These are phyloP conservation scores for Empis livida DNA, from an alignment of 2,888 invertebrate genomes.

Conservation along the genomic window DNA sequence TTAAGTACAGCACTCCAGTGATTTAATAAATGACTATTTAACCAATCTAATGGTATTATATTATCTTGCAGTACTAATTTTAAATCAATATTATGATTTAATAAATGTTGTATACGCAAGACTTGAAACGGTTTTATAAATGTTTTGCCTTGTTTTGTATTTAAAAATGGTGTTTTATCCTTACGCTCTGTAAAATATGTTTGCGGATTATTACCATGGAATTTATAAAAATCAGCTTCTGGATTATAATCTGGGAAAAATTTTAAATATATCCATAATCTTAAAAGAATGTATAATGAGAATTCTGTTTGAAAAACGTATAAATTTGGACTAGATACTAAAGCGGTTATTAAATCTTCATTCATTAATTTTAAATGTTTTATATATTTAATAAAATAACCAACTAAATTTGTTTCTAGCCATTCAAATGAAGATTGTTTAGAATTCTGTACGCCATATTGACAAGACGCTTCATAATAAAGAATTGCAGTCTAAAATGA, in stretches of 20 bases:
- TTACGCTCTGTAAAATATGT: conserved; percentile 25
- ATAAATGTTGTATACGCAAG: conserved; percentile 52
- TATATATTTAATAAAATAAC: conserved; percentile 43
- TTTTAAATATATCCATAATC: conserved; percentile 53
- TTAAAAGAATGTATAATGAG: conserved; percentile 55
- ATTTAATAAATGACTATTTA: conserved; percentile 47
- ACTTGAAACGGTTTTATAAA: conserved; percentile 50
- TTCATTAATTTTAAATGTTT: conserved; percentile 48
- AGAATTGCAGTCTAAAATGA: conserved; percentile 45
- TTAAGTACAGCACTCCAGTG: conserved; percentile 58
- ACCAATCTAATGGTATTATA: conserved; percentile 55
- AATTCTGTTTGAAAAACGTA: conserved; percentile 69
- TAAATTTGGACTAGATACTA: conserved; percentile 50
- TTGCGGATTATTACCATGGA: conserved; percentile 21
- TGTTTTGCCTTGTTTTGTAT: conserved; percentile 43
- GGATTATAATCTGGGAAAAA: conserved; percentile 38
- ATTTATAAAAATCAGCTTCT: conserved; percentile 15
- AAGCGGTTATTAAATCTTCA: conserved; percentile 48
- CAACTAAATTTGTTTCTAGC: conserved; percentile 55
- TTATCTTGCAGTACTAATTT: conserved; percentile 52
- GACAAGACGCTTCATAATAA: conserved; percentile 54
- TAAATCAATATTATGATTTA: conserved; percentile 56
- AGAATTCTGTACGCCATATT: conserved; percentile 51
- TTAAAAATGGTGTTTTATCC: conserved; percentile 42
- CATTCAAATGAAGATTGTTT: conserved; percentile 52